phyloP scores from a whole-genome alignment of 2,113 vertebrate species.

The Limnothrissa miodon region DNA sequence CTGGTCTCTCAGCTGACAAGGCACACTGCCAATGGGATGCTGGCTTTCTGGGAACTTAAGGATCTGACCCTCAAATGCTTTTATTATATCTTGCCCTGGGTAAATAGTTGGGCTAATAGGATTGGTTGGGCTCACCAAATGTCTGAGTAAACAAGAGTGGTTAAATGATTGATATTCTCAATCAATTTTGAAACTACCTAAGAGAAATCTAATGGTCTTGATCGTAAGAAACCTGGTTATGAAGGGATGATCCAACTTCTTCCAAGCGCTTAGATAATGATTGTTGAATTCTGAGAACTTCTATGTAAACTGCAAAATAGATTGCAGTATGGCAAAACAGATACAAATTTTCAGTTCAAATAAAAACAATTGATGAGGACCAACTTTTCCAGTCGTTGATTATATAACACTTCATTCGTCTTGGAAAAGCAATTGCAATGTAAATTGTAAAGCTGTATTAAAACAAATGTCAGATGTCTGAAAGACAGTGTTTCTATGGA shows the following conservation, averaged over 20 bases:
- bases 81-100: slow-evolving; percentile 32
- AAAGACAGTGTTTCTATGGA: not conserved
- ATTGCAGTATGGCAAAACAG: not conserved
- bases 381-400: not conserved
- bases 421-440: not conserved
- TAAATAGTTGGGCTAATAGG: slow-evolving; percentile 39
- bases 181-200: not conserved
- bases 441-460: not conserved
- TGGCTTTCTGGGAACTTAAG: slow-evolving; percentile 36
- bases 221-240: too few relatives aligned
- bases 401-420: not conserved
- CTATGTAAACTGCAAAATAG: too few relatives aligned
- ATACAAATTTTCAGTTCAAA: not conserved
- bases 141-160: not conserved
- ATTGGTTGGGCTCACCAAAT: not conserved
- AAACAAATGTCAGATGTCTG: not conserved
- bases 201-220: too few relatives aligned
- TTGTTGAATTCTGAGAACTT: too few relatives aligned
- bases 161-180: not conserved
- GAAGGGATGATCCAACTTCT: too few relatives aligned
- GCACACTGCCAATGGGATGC: slow-evolving; percentile 38
- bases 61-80: slow-evolving; percentile 37
- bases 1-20: slow-evolving; percentile 43
- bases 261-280: too few relatives aligned
- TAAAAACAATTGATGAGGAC: not conserved